Percentiles rank a stretch among this genome's conserved stretches.
These are phyloP conservation scores for Brachypalpus laphriformis DNA, from an alignment of 2,888 invertebrate genomes.

Conservation along the genomic window DNA sequence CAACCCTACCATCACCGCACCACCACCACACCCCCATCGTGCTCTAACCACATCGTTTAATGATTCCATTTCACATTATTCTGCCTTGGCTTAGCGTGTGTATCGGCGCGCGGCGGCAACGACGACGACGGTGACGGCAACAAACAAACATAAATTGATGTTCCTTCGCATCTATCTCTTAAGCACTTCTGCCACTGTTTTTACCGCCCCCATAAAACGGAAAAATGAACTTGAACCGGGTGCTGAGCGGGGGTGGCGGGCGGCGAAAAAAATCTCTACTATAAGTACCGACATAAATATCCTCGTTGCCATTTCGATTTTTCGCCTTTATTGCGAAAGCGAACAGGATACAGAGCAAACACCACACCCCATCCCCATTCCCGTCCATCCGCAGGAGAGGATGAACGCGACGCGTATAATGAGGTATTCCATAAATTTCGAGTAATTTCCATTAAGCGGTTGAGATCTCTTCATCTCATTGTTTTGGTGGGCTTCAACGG, in stretches of 20 bases:
- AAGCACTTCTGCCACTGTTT: conserved; percentile 34
- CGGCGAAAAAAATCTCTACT: conserved; percentile 25
- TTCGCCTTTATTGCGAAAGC: conserved; percentile 53
- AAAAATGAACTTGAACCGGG: conserved; percentile 31
- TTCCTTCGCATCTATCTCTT: conserved; percentile 45
- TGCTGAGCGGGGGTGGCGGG: neutral
- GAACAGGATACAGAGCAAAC: conserved; percentile 27
- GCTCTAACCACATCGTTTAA: neutral
- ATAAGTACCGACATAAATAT: conserved; percentile 60
- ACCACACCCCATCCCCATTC: neutral
- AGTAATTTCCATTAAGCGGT: conserved; percentile 68
- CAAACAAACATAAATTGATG: conserved; percentile 51
- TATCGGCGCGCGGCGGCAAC: neutral
- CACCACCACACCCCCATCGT: neutral
- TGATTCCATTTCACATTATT: neutral
- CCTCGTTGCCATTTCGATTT: conserved; percentile 61
- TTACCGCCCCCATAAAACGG: conserved; percentile 46
- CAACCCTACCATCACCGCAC: neutral
- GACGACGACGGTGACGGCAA: neutral
- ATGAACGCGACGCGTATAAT: conserved; percentile 53
- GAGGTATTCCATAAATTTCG: conserved; percentile 61
- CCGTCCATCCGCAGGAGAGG: conserved; percentile 20
- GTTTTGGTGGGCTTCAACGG: conserved; percentile 37
- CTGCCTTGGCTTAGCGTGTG: neutral
- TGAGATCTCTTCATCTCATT: conserved; percentile 62